A percentile compares a stretch with the other conserved stretches of the same genome.
Conservation (phyloP, 2,888 invertebrate genomes). For the Ophioninae sp. region DNA sequence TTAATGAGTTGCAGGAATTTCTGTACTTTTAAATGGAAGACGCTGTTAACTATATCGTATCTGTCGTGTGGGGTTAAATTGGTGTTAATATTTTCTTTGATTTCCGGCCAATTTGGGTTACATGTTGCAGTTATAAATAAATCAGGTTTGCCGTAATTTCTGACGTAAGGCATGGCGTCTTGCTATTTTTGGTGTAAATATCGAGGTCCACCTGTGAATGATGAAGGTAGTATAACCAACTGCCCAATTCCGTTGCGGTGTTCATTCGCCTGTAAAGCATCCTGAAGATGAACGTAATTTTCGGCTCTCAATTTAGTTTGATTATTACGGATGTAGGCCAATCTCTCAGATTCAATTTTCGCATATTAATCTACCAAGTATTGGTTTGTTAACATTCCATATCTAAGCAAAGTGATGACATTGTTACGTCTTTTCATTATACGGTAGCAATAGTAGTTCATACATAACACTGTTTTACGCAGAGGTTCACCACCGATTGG, state of each 20-base stretch:
- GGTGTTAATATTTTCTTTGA: constrained; percentile 58
- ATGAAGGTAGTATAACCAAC: constrained; percentile 63
- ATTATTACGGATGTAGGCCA: constrained; percentile 47
- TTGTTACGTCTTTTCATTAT: constrained; percentile 6
- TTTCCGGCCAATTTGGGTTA: constrained; percentile 65
- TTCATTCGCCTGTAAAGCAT: constrained; percentile 11
- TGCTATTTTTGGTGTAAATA: constrained; percentile 63
- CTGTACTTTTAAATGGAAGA: constrained; percentile 49
- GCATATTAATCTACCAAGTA: constrained; percentile 58
- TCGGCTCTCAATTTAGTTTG: constrained; percentile 59
- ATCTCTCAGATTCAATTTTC: constrained; percentile 59
- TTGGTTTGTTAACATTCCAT: constrained; percentile 3
- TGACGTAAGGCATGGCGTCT: constrained; percentile 64
- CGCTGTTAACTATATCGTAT: constrained; percentile 60
- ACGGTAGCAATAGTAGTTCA: constrained; percentile 39
- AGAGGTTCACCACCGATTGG: constrained; percentile 46
- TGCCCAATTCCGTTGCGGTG: constrained; percentile 57
- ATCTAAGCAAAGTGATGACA: too few relatives aligned
- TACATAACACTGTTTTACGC: constrained; percentile 14
- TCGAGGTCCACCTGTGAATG: constrained; percentile 61
- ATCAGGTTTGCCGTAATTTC: constrained; percentile 62
- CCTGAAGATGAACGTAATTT: constrained; percentile 52
- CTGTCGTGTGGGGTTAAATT: constrained; percentile 61
- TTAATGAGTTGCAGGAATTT: constrained; percentile 36
- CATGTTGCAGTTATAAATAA: constrained; percentile 63